Evolutionary conservation across 2,888 invertebrate species (phyloP), one percentile per base, ranked within the genome.

Genomic region (Drosophila melanosoma): DNA sequence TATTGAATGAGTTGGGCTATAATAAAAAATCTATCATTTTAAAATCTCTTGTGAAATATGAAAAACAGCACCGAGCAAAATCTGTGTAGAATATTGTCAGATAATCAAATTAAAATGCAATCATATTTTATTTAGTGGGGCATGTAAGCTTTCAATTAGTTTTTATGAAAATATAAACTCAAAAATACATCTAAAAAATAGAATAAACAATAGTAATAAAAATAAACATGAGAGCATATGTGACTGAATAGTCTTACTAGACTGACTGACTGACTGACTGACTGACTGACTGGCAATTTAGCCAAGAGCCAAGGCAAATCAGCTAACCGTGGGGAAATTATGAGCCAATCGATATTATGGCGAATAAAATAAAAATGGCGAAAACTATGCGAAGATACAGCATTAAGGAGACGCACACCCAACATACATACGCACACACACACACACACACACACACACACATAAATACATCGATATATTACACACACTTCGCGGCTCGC

Each of bases 251-350:
- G 15, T 10, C 8, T 10, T 17, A 36, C 17, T 36, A n/a, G 7
- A 29, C 29, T 56, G 38, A 54, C 32, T 60, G 61, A 73, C 64
- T 60, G 70, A 79, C 60, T 56, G 38, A 51, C 26, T 56, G 36
- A 54, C 32, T 60, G 61, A 73, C 64, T 60, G 70, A 79, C 63
- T 38, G 65, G 40, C 38, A 79, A 69, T 52, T 69, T 69, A 74
- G 79, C 29, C 54, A 42, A 59, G 79, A 76, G 79, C 29, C 48
- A 48, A 59, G 62, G 69, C 69, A 59, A 48, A 70, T 70, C 63
- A 80, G 62, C 59, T 72, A 72, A 63, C 79, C 72, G 63, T 72
- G 40, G 72, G 79, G 65, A 76, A 79, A 79, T 79, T 79, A 79
- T 79, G 76, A 56, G 60, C 63, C 73, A 79, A 79, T 79, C 79